Evolutionary conservation across 35 echinoderm and acorn worm species (phyloP), one percentile per base, ranked within the genome.

Genomic region (Apostichopus japonicus): DNA sequence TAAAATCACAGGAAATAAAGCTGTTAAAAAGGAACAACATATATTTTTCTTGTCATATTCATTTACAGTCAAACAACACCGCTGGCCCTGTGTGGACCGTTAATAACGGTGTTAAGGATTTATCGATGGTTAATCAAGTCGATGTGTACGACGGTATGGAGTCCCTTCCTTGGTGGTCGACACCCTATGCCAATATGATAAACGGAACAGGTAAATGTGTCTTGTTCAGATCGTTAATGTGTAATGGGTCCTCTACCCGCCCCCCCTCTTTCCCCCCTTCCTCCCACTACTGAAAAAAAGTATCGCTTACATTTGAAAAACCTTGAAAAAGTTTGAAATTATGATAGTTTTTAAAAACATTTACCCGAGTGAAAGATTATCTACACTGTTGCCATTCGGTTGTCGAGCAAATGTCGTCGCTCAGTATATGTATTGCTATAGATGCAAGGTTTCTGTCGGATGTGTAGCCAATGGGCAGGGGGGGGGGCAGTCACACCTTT

Each of bases 181-280:
- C 79, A 11, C 54, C 54, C 1, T 81, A 72, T 17, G 92, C 92
- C 56, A 93, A 93, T 19, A 93, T 93, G 92, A 84, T 93, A 17
- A 93, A 93, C 24, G 92, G 92, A 86, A 93, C 92, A 86, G 92
- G 92, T 93, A 73, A 56, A 57, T 6, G 33, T 44, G 33, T 44
- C 33, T 44, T 44, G 4, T 44, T 44, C 33, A 44, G 33, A 0
- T 1, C 14, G 19, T 77, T 77, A 77, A 7, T 77, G 6, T 77
- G 19, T 77, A 77, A 10, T 4, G 72, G 19, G 6, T 10, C 72
- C 15, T 14, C 10, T 77, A 17, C 72, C 72, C 72, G 13, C 24
- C 24, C 72, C 13, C 72, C 6, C 72, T 14, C 7, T 0, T 44
- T 44, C 4, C 33, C 71, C 71, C 15, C 14, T 15, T 73, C 71